These are phyloP conservation scores for Ardeotis arabs DNA, from an alignment of 2,113 vertebrate species.

Conservation along the genomic window DNA sequence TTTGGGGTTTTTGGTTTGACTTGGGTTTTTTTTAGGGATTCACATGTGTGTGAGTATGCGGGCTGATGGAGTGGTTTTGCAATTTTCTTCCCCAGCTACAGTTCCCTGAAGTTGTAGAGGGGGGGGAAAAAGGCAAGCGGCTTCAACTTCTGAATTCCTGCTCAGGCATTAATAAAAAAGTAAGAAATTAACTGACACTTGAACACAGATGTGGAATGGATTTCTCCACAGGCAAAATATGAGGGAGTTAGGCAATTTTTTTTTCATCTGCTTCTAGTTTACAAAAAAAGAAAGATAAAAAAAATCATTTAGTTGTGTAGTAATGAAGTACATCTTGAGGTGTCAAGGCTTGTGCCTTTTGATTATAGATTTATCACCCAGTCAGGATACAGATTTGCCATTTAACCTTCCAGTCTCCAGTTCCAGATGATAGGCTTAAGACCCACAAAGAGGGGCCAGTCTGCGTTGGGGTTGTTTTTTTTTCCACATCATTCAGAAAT, in stretches of 20 bases:
- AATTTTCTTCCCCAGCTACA: background rate
- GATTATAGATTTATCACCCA: slow-evolving; percentile 80
- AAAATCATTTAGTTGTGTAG: slow-evolving; percentile 49
- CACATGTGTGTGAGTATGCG: background rate
- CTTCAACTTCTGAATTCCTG: slow-evolving; percentile 42
- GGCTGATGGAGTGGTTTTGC: background rate
- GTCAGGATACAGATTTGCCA: slow-evolving; percentile 71
- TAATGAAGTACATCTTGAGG: slow-evolving; percentile 77
- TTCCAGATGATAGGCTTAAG: slow-evolving; percentile 72
- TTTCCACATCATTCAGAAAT: slow-evolving; percentile 74
- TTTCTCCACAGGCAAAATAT: slow-evolving; percentile 61
- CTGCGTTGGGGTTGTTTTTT: slow-evolving; percentile 21
- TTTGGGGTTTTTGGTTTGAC: background rate
- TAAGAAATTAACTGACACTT: slow-evolving; percentile 59
- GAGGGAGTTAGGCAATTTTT: slow-evolving; percentile 45
- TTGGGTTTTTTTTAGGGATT: background rate
- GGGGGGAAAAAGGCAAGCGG: background rate
- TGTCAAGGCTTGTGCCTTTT: slow-evolving; percentile 68
- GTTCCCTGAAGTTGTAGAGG: background rate
- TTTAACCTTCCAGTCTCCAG: slow-evolving; percentile 73
- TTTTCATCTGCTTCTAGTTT: slow-evolving; percentile 75
- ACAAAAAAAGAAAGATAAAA: background rate
- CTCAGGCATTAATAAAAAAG: slow-evolving; percentile 49
- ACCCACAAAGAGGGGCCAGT: slow-evolving; percentile 54
- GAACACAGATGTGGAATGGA: slow-evolving; percentile 33